These are phyloP conservation scores for Passerina amoena DNA, from an alignment of 2,113 vertebrate genomes.

Conservation along the genomic window DNA sequence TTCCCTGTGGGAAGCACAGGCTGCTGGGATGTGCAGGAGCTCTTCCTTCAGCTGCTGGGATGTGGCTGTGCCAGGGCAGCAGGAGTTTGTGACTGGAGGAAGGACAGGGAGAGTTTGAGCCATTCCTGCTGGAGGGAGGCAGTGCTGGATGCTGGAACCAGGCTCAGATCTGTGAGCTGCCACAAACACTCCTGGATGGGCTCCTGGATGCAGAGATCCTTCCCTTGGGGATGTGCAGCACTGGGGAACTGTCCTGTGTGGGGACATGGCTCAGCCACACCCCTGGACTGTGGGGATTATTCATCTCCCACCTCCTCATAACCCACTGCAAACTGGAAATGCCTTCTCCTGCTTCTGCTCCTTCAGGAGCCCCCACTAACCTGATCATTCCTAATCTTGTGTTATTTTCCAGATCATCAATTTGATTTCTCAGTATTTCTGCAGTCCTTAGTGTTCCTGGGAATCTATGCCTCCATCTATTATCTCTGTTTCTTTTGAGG, in stretches of 20 bases:
- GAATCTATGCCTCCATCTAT: slow-evolving; percentile 40
- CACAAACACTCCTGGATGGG: background rate
- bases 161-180: background rate
- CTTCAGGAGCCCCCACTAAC: background rate
- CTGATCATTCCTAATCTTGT: slow-evolving; percentile 17
- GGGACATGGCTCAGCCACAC: background rate
- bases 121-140: background rate
- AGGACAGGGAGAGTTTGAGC: background rate
- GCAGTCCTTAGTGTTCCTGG: background rate
- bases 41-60: background rate
- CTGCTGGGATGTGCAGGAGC: background rate
- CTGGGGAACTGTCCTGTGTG: background rate
- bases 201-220: background rate
- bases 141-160: background rate
- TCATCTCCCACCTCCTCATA: background rate
- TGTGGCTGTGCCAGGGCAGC: background rate
- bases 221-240: background rate
- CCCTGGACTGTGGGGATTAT: background rate
- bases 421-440: slow-evolving; percentile 48
- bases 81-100: background rate
- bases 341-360: background rate
- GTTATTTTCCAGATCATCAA: slow-evolving; percentile 53
- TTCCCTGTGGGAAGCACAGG: background rate
- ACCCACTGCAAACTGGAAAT: background rate
- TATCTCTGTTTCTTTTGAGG: background rate